Percentiles rank a stretch among this genome's conserved stretches.
These are phyloP conservation scores for Thinocorus orbignyianus DNA, from an alignment of 2,113 vertebrate species.

Conservation along the genomic window DNA sequence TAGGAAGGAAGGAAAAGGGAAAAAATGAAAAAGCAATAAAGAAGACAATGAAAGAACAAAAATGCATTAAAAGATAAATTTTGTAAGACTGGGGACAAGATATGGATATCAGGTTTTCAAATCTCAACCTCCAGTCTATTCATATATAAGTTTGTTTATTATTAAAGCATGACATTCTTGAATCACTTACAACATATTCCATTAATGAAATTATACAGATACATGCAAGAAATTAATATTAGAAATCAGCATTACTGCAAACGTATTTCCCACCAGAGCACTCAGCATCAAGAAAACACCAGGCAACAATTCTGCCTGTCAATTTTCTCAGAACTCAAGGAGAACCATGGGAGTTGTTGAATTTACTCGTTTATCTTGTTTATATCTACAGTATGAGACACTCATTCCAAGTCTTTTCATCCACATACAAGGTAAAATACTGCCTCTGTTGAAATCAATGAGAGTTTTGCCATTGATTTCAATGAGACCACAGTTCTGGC, in stretches of 20 bases:
- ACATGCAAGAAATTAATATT: background rate
- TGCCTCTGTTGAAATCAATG: background rate
- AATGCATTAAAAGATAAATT: background rate
- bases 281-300: background rate
- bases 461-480: background rate
- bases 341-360: background rate
- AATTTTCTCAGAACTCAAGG: background rate
- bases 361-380: background rate
- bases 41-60: background rate
- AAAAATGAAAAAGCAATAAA: background rate
- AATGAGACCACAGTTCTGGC: background rate
- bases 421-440: background rate
- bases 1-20: background rate
- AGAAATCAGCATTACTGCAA: background rate
- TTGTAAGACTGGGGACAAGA: background rate
- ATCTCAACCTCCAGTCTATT: background rate
- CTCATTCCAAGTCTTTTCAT: background rate
- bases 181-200: background rate
- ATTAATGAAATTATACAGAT: background rate
- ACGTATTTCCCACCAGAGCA: background rate
- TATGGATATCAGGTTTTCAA: background rate
- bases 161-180: background rate
- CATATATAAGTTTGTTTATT: background rate
- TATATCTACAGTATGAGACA: background rate
- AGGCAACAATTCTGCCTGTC: background rate